Conservation (phyloP, 2,113 vertebrate species). For the Rhinolophus ferrumequinum region DNA sequence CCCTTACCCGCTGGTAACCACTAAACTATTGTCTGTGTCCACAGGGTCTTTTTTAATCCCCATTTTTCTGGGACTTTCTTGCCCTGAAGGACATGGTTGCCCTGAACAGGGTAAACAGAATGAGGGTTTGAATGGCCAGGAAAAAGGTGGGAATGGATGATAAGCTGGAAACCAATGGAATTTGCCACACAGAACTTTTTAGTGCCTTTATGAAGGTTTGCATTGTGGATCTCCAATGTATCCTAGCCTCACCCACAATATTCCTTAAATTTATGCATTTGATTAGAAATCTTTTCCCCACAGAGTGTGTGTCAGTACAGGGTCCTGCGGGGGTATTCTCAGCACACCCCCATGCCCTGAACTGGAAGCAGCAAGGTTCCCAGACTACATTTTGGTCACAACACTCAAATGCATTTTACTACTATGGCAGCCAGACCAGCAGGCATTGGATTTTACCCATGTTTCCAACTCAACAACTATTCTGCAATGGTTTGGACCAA, state of each 20-base stretch:
- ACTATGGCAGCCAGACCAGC: not conserved
- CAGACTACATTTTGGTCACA: not conserved
- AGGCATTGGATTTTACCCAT: not conserved
- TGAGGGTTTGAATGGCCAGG: not conserved
- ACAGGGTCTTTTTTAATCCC: not conserved
- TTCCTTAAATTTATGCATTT: not conserved
- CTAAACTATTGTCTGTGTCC: too few relatives aligned
- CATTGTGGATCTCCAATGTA: not conserved
- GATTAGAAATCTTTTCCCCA: not conserved
- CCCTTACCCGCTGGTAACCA: too few relatives aligned
- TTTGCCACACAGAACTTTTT: not conserved
- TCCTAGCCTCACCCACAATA: not conserved
- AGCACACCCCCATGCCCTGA: not conserved
- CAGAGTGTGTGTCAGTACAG: not conserved
- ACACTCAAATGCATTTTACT: rapidly evolving
- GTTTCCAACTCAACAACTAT: not conserved
- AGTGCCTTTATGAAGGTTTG: not conserved
- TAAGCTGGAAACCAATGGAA: not conserved
- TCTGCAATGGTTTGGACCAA: not conserved
- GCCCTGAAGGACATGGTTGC: not conserved
- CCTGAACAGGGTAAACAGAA: not conserved
- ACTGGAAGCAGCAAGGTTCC: not conserved
- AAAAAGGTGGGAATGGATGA: not conserved
- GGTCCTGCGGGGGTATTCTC: not conserved
- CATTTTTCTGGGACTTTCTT: not conserved